Evolutionary conservation across 2,797 vertebrate genomes (phyloP), one percentile per base, ranked within the genome.

Genomic region (Rhinichthys osculus): DNA sequence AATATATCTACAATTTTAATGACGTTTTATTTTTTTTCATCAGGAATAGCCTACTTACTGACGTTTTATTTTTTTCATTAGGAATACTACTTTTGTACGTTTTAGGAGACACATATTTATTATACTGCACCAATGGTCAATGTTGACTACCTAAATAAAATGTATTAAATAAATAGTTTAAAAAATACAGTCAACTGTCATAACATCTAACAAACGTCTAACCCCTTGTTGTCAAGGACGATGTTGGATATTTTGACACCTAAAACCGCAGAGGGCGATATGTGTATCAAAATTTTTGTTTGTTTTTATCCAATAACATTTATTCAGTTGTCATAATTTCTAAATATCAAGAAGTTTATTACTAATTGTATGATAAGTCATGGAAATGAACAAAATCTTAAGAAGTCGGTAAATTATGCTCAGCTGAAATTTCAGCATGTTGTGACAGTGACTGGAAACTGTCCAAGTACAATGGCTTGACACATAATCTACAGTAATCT

Each of bases 241-340:
- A 35, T 69, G 4, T 23, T 23, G 9, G 33, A 69, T 35, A 35
- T 69, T 67, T 9, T 79, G 23, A 30, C 40, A 47, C 69, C 69
- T 9, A 23, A 23, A 11, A 42, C 81, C 21, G 14, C 77, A 87
- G 84, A 19, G 84, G 82, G 86, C 84, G 85, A 76, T 5, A 83
- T 54, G 19, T 54, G 19, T 54, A 54, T 23, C 7, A 7, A 57
- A 57, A 57, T 23, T 7, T 21, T 23, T 21, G 16, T 52, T 47
- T 14, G 13, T 44, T 44, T 50, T 52, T 52, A 52, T 17, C 5
- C 50, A 52, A 52, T 52, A 17, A 52, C 16, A 52, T 52, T 52
- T 50, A 52, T 52, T 19, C 14, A 19, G 5, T 52, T 19, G 50
- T 7, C 50, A 52, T 17, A 0, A 52, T 17, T 52, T 52, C 52